Evolutionary conservation across 2,888 invertebrate genomes (phyloP), one percentile per base, ranked within the genome.

Genomic region (Caenorhabditis sulstoni): DNA sequence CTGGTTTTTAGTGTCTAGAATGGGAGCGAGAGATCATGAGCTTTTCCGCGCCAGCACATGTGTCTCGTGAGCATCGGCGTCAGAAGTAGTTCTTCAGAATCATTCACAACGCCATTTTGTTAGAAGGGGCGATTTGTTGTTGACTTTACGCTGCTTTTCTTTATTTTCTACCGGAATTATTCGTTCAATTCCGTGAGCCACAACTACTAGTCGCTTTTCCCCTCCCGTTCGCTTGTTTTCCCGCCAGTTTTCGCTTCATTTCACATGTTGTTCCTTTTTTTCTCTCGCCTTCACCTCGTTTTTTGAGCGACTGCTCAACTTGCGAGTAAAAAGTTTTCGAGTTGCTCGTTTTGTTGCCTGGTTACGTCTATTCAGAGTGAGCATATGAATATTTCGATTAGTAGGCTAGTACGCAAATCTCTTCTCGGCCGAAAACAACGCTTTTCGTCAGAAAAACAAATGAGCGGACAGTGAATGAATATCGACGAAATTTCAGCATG

Each of bases 181-280:
- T 41, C 20, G 20, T 18, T 23, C 20, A 11, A 37, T 8, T 29
- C 37, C n/a, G 49, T n/a, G 58, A 14, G 29, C 23, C 45, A 50
- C 35, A 37, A 37, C n/a, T 47, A 39, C 50, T 45, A 39, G 29
- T 16, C 58, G 58, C 45, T 58, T 65, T 45, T 45, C 12, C n/a
- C 39, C 45, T 55, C n/a, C 44, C n/a, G 44, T 41, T 49, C 22
- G 37, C 67, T 68, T 68, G 68, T 68, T 68, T 68, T 68, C 44
- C 68, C 29, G 29, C 29, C 0, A 55, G 53, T 47, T 70, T 70
- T 53, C 47, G 57, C 23, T 71, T 47, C 62, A 55, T 9, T 52
- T 62, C 49, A 52, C 49, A 52, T 45, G 29, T 47, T 35, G 61
- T 53, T 41, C 50, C 57, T 16, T 61, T 23, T 65, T 35, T 29